These are phyloP conservation scores for Cheilosia impressa DNA, from an alignment of 2,888 invertebrate genomes.

Conservation along the genomic window DNA sequence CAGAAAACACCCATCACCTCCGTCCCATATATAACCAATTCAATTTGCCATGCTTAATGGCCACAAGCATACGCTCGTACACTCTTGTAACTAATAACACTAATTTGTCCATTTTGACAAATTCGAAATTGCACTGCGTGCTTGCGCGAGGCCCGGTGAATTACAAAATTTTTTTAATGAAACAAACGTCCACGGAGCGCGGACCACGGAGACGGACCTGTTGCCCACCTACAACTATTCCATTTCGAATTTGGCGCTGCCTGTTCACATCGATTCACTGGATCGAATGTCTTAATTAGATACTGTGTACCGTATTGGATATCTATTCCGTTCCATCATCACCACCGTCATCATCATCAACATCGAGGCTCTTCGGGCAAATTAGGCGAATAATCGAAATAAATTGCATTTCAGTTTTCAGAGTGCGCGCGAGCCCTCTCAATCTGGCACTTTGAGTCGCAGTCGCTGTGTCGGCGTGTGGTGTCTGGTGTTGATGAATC, in stretches of 20 bases:
- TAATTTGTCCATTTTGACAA: conserved; percentile 61
- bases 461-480: not conserved
- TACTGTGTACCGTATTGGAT: conserved; percentile 47
- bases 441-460: conserved; percentile 48
- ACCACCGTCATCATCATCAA: conserved; percentile 41
- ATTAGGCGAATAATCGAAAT: conserved; percentile 76
- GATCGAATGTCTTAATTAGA: conserved; percentile 83
- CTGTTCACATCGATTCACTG: conserved; percentile 79
- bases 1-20: not conserved
- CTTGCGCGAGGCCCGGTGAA: not conserved
- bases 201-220: conserved; percentile 37
- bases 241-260: conserved; percentile 16
- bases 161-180: conserved; percentile 55
- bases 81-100: conserved; percentile 29
- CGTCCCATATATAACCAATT: conserved; percentile 34
- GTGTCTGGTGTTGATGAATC: conserved; percentile 57
- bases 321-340: conserved; percentile 32
- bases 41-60: conserved; percentile 44
- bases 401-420: conserved; percentile 63
- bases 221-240: conserved; percentile 62
- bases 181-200: conserved; percentile 28
- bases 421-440: conserved; percentile 56
- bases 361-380: conserved; percentile 72
- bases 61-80: conserved; percentile 27
- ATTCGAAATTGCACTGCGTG: conserved; percentile 36